Base-by-base conservation (phyloP, 2,797 vertebrate genomes). In the Tokudaia muenninki region DNA sequence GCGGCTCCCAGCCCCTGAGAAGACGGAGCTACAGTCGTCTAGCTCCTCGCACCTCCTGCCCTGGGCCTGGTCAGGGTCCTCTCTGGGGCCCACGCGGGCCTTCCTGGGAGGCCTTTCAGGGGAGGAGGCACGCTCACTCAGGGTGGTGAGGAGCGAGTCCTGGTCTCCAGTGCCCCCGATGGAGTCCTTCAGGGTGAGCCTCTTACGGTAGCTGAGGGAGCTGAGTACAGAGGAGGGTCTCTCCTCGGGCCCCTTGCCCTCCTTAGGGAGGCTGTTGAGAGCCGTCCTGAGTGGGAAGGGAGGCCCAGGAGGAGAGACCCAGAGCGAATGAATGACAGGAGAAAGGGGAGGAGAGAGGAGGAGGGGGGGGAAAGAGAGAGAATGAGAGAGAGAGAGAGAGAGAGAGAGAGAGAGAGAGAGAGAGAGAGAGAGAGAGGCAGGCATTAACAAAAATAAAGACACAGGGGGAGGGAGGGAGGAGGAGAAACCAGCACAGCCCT, bases 141-240 rank as follows among this genome's bases (percentile, higher is more conserved):
- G 98, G 4, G 99, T 65, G 59, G 98, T 99, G 97, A 99, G 99
- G 78, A 99, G 99, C 0, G 99, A 99, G 96, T 98, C 99, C 92
- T 99, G 98, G 0, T 99, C 99, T 86, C 99, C 99, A 4, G 98
- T 98, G 75, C 99, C 99, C 11, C 99, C 99, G 47, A 99, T 99
- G 88, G 99, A 99, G 91, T 99, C 99, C 98, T 99, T 99, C 26
- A 99, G 97, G 96, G 98, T 98, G 61, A 98, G 98, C 52, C 99
- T 98, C 98, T 99, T 99, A 97, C 99, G 99, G 98, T 99, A 99
- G 98, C 99, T 99, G 90, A 99, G 99, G 26, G 99, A 99, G 98
- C 99, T 99, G 98, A 99, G 98, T 65, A 98, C 99, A 0, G 99
- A 99, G 96, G 98, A 91, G 0, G 99, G 98, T 94, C 99, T 98